Evolutionary conservation across 2,888 invertebrate genomes (phyloP), one percentile per base, ranked within the genome.

Genomic region (Sesamia inferens): DNA sequence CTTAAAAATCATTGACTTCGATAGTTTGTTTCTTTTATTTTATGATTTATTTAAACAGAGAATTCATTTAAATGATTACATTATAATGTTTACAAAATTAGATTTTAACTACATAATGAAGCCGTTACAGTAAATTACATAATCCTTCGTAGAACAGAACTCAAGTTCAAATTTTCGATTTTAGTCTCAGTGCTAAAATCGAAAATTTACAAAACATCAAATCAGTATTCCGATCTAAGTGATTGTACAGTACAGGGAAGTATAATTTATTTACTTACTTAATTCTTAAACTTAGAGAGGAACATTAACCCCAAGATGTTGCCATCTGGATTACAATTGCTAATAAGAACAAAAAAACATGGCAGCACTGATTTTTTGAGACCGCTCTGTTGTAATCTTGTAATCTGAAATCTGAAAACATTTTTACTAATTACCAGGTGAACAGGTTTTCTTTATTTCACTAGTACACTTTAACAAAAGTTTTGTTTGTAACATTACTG

Each of bases 341-440:
- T 87, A 94, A 91, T 83, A 88, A 90, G 77, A 93, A 90, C 86
- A 93, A 90, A 91, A 92, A 90, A 76, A 84, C 81, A 83, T 82
- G 88, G 86, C 88, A 86, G 84, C 88, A 89, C 74, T 84, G 89
- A 88, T 90, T 85, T 89, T 87, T 89, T 73, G 93, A 87, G 74
- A 83, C 87, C 47, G 92, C 95, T 78, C 88, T 88, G 91, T 94
- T 95, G 93, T 93, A 95, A 90, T 96, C 95, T 93, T 96, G 96
- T 93, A 96, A 92, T 88, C 96, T 94, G 94, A 96, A 96, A 95
- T 96, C 96, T 96, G 86, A 93, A 93, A 92, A 92, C 86, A 91
- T 90, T 88, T 51, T 83, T 62, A 54, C 86, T 90, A 91, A 93
- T 94, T 93, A 93, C 84, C 73, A 78, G 74, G 51, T 63, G 75